Evolutionary conservation across 2,797 vertebrate species (phyloP).

Genomic region (Crypturellus tataupa): DNA sequence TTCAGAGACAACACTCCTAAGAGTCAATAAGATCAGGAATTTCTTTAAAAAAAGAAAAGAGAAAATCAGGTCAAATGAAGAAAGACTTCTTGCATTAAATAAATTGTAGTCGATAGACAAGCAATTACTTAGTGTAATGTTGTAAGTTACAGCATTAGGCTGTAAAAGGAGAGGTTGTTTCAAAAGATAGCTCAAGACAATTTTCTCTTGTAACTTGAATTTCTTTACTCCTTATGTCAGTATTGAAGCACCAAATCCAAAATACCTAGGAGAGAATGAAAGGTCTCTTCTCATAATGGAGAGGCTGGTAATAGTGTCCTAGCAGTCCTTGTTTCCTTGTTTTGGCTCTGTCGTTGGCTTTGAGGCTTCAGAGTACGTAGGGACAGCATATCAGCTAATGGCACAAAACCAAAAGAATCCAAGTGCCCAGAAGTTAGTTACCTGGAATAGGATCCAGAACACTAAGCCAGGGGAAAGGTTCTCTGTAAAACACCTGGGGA

Average conservation of each 20-base stretch:
- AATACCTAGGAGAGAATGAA: not conserved
- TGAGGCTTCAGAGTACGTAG: not conserved
- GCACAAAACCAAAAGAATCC: not conserved
- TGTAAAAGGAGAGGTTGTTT: not conserved
- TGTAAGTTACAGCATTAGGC: not conserved
- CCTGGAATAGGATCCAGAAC: not conserved
- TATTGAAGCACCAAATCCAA: not conserved
- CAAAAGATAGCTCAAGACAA: slow-evolving; percentile 18
- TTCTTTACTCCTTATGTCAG: not conserved
- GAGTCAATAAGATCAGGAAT: not conserved
- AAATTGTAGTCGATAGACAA: not conserved
- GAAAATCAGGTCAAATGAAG: not conserved
- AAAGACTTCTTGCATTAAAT: slow-evolving; percentile 10
- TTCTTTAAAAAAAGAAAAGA: slow-evolving; percentile 22
- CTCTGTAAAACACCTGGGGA: not conserved
- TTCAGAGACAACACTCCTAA: not conserved
- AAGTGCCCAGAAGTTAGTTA: not conserved
- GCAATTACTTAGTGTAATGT: slow-evolving; percentile 13
- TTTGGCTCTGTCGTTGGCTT: not conserved
- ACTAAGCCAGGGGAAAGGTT: not conserved
- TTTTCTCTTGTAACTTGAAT: not conserved
- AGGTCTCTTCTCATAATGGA: not conserved
- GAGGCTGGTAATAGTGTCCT: slow-evolving; percentile 1
- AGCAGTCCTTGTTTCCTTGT: not conserved
- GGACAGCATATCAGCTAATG: not conserved